Conservation (phyloP, 2,888 invertebrate genomes). For the Spilosoma lubricipeda region DNA sequence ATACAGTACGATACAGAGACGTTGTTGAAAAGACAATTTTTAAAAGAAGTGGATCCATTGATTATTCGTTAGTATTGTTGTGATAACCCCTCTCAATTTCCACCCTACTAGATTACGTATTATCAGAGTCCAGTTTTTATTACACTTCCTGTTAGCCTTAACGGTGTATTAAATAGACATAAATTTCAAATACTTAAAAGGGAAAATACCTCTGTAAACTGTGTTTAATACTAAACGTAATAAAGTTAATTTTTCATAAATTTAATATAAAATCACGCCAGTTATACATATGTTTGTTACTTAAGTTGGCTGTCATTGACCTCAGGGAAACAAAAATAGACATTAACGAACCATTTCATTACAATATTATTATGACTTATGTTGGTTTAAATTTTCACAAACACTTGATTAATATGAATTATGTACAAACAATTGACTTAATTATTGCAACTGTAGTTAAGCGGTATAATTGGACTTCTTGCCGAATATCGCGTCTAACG, state of each 20-base stretch:
- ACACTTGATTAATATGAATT: background rate
- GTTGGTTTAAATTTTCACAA: background rate
- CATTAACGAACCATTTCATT: background rate
- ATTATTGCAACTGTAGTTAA: background rate
- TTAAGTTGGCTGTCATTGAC: background rate
- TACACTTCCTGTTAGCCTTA: background rate
- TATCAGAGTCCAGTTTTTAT: background rate
- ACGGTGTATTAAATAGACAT: background rate
- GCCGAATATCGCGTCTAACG: background rate
- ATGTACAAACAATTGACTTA: background rate
- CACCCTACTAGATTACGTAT: background rate
- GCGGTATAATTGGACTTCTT: background rate
- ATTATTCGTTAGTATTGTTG: constrained; percentile 9
- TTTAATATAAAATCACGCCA: background rate
- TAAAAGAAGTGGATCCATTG: constrained; percentile 67
- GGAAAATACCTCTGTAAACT: background rate
- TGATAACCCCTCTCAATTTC: background rate
- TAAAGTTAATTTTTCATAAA: background rate
- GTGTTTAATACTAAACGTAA: background rate
- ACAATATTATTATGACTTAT: constrained; percentile 8
- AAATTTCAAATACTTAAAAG: background rate
- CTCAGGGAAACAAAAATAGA: background rate
- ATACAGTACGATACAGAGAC: constrained; percentile 66
- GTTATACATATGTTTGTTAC: background rate
- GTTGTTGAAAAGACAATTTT: constrained; percentile 63